Evolutionary conservation across 1,140 invertebrate species (phyloP).

Genomic region (Anoplophora glabripennis): DNA sequence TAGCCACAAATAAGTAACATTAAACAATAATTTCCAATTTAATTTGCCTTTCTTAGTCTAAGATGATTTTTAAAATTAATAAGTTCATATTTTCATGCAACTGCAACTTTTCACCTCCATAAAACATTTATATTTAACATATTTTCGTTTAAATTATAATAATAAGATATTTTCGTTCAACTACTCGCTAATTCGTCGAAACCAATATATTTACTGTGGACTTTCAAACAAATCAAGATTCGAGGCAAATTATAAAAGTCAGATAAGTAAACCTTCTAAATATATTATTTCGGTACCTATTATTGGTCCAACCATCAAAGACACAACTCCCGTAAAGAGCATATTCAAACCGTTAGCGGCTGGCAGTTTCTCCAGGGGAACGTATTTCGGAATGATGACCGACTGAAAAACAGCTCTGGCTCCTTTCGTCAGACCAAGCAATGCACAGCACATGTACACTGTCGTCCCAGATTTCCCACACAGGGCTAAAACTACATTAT

Average conservation of each 20-base stretch:
- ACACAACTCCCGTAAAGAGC: conserved; percentile 50
- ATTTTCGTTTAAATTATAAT: no score
- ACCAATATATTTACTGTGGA: no score
- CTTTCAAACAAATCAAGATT: no score
- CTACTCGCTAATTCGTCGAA: no score
- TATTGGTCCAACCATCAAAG: conserved; percentile 48
- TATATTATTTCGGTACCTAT: conserved; percentile 43
- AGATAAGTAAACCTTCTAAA: background rate
- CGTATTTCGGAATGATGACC: conserved; percentile 50
- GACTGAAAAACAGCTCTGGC: conserved; percentile 47
- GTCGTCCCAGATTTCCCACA: background rate
- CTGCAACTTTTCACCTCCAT: background rate
- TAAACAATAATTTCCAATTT: background rate
- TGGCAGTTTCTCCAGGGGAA: conserved; percentile 52
- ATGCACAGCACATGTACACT: conserved; percentile 12
- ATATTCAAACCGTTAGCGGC: conserved; percentile 53
- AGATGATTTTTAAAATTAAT: background rate
- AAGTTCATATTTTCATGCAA: background rate
- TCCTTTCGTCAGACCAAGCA: conserved; percentile 45
- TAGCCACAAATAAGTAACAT: no score
- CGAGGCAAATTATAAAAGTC: no score
- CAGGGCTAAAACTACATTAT: conserved; percentile 19
- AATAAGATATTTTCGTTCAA: no score
- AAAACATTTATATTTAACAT: background rate
- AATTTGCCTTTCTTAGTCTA: no score